Evolutionary conservation across 2,888 invertebrate species (phyloP), one percentile per base, ranked within the genome.

Genomic region (Fragum sueziense): DNA sequence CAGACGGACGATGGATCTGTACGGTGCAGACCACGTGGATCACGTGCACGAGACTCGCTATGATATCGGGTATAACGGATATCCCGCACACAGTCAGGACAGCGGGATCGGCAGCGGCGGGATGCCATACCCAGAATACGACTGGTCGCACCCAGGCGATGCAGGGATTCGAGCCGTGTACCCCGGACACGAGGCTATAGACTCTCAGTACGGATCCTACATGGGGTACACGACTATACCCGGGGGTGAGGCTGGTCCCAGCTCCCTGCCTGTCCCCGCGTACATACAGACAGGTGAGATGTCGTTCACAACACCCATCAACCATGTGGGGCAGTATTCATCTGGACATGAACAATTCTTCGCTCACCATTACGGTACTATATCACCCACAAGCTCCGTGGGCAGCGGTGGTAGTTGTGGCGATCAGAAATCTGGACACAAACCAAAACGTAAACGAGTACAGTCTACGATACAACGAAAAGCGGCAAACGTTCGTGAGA

Each of bases 401-500:
- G 57, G 79, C 27, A 74, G 74, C 20, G 47, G 65, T 17, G 57
- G 68, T 7, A 61, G 41, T 11, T 34, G 34, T 25, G 65, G 65
- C 11, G 65, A 65, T n/a, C 70, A 51, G 22, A 68, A 61, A n/a
- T 52, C 61, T 17, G 61, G 80, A 70, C 76, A 85, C 33, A 90
- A 90, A 79, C 88, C 88, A 25, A 91, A 91, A 80, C 82, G 91
- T 11, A 90, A 90, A 79, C 85, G 91, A 7, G 88, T 89, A 22
- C 91, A 91, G 71, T 89, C 88, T 11, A 74, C 80, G 11, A 51
- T 85, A 7, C 91, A 91, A 74, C 83, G 91, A n/a, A 86, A 88
- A 74, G 91, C 91, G 1, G 91, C 91, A 3, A 91, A 91, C 77
- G 85, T 89, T 4, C 79, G 91, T 11, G 91, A 91, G 71, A 74